Conservation (phyloP, 2,113 vertebrate genomes). For the Pelecanoides urinatrix region DNA sequence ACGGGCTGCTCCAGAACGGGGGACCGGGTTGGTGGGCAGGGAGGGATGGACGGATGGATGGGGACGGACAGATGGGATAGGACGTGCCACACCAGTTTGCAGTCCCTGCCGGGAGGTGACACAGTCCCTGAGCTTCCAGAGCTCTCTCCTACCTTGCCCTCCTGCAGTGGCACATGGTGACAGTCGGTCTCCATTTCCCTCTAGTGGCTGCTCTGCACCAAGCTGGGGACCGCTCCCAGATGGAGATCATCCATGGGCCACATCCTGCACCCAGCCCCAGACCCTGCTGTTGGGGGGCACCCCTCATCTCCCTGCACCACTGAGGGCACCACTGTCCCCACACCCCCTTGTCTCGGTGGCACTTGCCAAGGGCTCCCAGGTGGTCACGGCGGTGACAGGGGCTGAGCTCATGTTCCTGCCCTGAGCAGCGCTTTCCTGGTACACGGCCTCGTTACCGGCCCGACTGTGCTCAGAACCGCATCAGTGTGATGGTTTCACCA, state of each 20-base stretch:
- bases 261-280: background rate
- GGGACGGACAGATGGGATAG: background rate
- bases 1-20: background rate
- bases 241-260: accelerated
- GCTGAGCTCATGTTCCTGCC: background rate
- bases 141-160: background rate
- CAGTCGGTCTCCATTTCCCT: constrained; percentile 55
- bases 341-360: background rate
- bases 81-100: background rate
- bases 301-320: accelerated
- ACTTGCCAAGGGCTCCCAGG: background rate
- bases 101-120: accelerated
- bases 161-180: background rate
- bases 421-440: background rate
- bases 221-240: background rate
- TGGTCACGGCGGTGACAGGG: accelerated
- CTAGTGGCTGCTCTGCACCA: constrained; percentile 41
- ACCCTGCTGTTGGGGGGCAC: background rate
- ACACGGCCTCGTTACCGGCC: accelerated
- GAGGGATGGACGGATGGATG: accelerated
- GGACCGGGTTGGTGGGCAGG: background rate
- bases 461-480: background rate
- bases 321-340: accelerated
- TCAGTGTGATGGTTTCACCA: background rate
- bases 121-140: background rate